These are phyloP conservation scores for Harpalus rubripes DNA, from an alignment of 2,888 invertebrate genomes.

Conservation along the genomic window DNA sequence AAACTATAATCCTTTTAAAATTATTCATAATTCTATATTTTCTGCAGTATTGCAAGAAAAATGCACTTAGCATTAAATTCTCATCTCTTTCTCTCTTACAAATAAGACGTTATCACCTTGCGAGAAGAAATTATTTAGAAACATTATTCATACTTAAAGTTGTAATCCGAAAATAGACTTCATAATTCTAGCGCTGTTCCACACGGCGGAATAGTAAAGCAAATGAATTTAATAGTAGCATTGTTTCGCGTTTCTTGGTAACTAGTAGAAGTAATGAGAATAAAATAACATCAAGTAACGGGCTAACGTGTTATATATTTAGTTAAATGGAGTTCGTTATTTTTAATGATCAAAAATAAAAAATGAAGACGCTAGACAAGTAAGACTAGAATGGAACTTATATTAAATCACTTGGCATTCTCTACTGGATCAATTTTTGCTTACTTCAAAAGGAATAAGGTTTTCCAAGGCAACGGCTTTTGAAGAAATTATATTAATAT, in stretches of 20 bases:
- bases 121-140: not conserved
- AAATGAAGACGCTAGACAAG: not conserved
- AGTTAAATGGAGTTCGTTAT: not conserved
- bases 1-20: slow-evolving; percentile 15
- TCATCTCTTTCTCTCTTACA: not conserved
- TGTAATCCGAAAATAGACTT: slow-evolving; percentile 30
- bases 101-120: not conserved
- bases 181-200: slow-evolving; percentile 24
- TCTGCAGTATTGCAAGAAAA: not conserved
- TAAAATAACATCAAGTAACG: not conserved
- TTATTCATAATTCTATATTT: slow-evolving; percentile 11
- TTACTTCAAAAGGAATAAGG: too few species aligned
- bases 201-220: not conserved
- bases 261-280: slow-evolving; percentile 27
- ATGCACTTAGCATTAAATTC: not conserved
- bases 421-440: too few species aligned
- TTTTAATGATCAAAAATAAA: slow-evolving; percentile 20
- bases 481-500: too few species aligned
- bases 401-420: too few species aligned
- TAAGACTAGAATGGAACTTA: too few species aligned
- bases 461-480: too few species aligned
- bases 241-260: not conserved
- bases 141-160: slow-evolving; percentile 27
- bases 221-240: slow-evolving; percentile 37
- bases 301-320: not conserved